Evolutionary conservation across 2,888 invertebrate genomes (phyloP).

Genomic region (Lissonota sp.): DNA sequence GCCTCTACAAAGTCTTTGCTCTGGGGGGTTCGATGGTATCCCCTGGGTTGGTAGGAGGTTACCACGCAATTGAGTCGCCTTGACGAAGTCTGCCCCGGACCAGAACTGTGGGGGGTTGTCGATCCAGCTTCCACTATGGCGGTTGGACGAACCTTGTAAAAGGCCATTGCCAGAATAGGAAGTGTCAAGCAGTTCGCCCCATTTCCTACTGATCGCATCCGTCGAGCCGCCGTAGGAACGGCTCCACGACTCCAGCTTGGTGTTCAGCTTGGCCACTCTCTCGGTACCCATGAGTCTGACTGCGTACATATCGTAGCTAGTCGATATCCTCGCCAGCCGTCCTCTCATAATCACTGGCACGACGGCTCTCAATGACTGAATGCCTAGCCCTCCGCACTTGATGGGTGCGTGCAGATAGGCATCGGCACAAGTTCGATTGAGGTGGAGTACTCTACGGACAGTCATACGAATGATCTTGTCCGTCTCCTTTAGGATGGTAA

Average conservation of each 20-base stretch:
- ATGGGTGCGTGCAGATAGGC: too few relatives aligned
- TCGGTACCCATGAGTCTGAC: background rate
- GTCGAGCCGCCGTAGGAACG: background rate
- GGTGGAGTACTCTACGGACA: too few relatives aligned
- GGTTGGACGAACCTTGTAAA: conserved; percentile 20
- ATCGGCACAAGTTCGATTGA: too few relatives aligned
- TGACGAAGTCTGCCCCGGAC: conserved; percentile 70
- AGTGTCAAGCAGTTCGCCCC: too few relatives aligned
- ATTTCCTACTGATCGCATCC: too few relatives aligned
- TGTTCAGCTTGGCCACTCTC: background rate
- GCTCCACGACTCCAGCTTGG: background rate
- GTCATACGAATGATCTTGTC: too few relatives aligned
- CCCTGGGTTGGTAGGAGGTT: conserved; percentile 71
- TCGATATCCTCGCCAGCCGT: too few relatives aligned
- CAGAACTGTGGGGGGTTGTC: conserved; percentile 68
- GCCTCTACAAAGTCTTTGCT: background rate
- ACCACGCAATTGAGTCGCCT: conserved; percentile 70
- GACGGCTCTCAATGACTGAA: too few relatives aligned
- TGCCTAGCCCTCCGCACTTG: too few relatives aligned
- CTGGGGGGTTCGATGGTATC: conserved; percentile 56
- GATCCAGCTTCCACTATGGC: conserved; percentile 66
- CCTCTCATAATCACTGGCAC: too few relatives aligned
- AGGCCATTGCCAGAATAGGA: conserved; percentile 1
- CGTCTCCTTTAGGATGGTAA: too few relatives aligned
- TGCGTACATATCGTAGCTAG: background rate